Evolutionary conservation across 2,888 invertebrate genomes (phyloP).

Genomic region (Petrolisthes manimaculis): DNA sequence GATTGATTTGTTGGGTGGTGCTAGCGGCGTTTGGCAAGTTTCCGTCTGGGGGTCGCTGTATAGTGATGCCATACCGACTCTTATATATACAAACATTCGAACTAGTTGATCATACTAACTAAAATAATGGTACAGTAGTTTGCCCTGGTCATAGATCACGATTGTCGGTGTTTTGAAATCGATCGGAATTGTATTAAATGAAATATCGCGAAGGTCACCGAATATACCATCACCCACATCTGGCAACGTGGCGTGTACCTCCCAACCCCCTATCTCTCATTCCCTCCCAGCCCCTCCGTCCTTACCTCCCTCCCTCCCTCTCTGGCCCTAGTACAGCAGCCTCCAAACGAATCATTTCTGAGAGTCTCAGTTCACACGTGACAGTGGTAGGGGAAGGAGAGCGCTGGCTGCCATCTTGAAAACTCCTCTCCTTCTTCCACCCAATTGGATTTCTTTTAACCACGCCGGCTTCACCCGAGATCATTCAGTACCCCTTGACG

Average conservation of each 20-base stretch:
- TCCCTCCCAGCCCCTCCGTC: not conserved
- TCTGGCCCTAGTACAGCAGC: not conserved
- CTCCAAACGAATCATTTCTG: conserved; percentile 39
- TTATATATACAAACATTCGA: not conserved
- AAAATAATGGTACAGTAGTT: not conserved
- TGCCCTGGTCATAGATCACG: not conserved
- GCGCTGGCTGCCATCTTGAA: not conserved
- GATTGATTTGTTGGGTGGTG: not conserved
- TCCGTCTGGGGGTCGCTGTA: not conserved
- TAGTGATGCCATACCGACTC: not conserved
- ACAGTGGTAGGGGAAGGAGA: conserved; percentile 29
- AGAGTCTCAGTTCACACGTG: conserved; percentile 47
- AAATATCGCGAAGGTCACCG: not conserved
- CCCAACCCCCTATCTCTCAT: not conserved
- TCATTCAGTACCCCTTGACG: not conserved
- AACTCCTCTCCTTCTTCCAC: conserved; percentile 11
- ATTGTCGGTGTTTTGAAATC: not conserved
- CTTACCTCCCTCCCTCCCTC: not conserved
- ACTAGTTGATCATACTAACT: not conserved
- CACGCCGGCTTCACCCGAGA: not conserved
- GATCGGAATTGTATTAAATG: not conserved
- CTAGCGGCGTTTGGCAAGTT: not conserved
- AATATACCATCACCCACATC: not conserved
- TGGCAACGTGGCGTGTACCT: not conserved
- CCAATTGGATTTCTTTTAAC: conserved; percentile 4